These are phyloP conservation scores for Calyptommatus sinebrachiatus DNA, from an alignment of 2,113 vertebrate genomes.

Conservation along the genomic window DNA sequence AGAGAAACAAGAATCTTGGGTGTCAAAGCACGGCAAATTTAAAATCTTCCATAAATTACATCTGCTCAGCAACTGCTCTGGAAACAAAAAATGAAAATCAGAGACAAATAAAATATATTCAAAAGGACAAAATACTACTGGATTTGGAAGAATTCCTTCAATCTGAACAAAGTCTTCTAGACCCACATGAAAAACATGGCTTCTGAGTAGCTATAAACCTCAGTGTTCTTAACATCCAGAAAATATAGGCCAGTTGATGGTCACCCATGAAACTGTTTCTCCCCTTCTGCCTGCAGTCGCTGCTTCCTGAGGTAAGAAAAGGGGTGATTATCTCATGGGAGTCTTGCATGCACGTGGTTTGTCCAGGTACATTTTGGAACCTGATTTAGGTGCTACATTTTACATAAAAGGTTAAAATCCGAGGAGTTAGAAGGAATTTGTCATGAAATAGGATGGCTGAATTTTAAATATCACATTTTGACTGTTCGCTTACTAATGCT, in stretches of 20 bases:
- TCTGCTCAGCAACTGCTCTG: constrained; percentile 16
- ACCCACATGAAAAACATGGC: neutral
- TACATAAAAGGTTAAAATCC: constrained; percentile 1
- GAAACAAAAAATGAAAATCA: neutral
- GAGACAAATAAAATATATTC: neutral
- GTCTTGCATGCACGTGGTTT: constrained; percentile 3
- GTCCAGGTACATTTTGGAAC: constrained; percentile 40
- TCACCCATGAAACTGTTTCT: neutral
- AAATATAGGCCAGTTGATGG: constrained; percentile 44
- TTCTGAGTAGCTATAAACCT: neutral
- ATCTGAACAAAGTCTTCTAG: neutral
- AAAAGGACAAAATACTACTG: neutral
- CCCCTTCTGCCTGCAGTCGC: neutral
- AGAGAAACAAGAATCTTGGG: neutral
- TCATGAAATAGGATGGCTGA: neutral
- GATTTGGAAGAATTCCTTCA: neutral
- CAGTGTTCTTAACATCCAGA: neutral
- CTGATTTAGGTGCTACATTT: constrained; percentile 35
- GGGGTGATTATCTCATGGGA: constrained; percentile 8
- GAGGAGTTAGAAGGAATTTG: constrained; percentile 20
- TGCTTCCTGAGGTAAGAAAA: constrained; percentile 35
- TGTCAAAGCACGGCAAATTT: constrained; percentile 8
- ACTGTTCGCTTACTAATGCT: constrained; percentile 54
- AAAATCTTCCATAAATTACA: constrained; percentile 24
- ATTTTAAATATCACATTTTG: constrained; percentile 71